Conservation (phyloP, 1,140 invertebrate genomes). For the Colletes latitarsis region DNA sequence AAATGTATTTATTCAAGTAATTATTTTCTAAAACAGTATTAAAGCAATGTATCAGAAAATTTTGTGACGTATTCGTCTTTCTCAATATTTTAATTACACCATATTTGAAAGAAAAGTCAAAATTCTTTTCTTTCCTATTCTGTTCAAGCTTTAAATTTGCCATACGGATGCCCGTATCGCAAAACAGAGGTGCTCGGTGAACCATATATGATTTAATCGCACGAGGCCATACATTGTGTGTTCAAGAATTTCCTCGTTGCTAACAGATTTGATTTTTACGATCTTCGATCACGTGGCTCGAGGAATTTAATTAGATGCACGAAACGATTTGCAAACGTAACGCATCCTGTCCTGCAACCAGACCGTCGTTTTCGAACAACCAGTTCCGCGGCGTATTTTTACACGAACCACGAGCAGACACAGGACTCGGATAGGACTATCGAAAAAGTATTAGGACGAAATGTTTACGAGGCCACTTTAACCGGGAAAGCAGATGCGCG, state of each 20-base stretch:
- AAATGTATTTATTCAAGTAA: too few relatives aligned
- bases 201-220: slow-evolving; percentile 12
- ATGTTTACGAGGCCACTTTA: slow-evolving; percentile 12
- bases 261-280: slow-evolving; percentile 41
- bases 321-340: neutral
- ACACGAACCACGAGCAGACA: neutral
- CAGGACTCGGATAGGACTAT: neutral
- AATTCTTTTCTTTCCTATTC: too few relatives aligned
- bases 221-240: slow-evolving; percentile 29
- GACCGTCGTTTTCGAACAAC: neutral
- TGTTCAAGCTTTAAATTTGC: too few relatives aligned
- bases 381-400: neutral
- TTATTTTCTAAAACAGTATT: too few relatives aligned
- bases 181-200: too few relatives aligned
- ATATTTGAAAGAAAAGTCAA: too few relatives aligned
- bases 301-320: slow-evolving; percentile 51
- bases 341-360: neutral
- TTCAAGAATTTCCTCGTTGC: slow-evolving; percentile 28
- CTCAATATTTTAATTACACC: too few relatives aligned
- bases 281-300: slow-evolving; percentile 53
- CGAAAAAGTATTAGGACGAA: slow-evolving; percentile 9
- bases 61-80: too few relatives aligned
- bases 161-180: too few relatives aligned
- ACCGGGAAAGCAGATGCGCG: neutral
- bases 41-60: too few relatives aligned